These are phyloP conservation scores for Thelaira solivaga DNA, from an alignment of 2,888 invertebrate genomes.

Conservation along the genomic window DNA sequence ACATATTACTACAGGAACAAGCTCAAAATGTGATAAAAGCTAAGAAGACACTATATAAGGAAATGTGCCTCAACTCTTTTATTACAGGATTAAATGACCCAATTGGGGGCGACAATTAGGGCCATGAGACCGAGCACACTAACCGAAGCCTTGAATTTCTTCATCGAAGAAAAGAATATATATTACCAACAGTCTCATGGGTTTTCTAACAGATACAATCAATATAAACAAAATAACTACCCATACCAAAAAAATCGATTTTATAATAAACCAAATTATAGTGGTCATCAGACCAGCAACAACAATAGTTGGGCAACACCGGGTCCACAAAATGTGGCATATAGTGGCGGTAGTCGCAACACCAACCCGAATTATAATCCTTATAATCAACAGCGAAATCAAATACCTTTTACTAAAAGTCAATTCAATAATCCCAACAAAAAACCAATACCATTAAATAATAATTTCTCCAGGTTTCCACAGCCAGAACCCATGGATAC, in stretches of 20 bases:
- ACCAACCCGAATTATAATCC: background rate
- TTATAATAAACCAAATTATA: constrained; percentile 16
- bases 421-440: background rate
- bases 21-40: constrained; percentile 48
- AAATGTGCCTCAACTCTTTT: constrained; percentile 64
- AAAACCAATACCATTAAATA: background rate
- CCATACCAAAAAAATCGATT: background rate
- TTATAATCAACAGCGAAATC: background rate
- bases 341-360: background rate
- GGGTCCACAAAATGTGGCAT: background rate
- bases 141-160: constrained; percentile 55
- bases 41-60: constrained; percentile 54
- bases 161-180: constrained; percentile 60
- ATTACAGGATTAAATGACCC: constrained; percentile 61
- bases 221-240: constrained; percentile 1
- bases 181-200: too few relatives aligned
- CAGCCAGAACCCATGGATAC: constrained; percentile 34
- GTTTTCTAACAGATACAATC: too few relatives aligned
- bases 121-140: constrained; percentile 61
- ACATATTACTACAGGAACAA: constrained; percentile 51
- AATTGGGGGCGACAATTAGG: constrained; percentile 61
- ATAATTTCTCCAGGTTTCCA: constrained; percentile 9
- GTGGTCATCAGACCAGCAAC: too few relatives aligned
- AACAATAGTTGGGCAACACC: background rate
- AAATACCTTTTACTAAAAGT: background rate